Percentiles rank a stretch among this genome's conserved stretches.
Evolutionary conservation across 2,888 invertebrate species (phyloP).

Genomic region (Nineta flava): DNA sequence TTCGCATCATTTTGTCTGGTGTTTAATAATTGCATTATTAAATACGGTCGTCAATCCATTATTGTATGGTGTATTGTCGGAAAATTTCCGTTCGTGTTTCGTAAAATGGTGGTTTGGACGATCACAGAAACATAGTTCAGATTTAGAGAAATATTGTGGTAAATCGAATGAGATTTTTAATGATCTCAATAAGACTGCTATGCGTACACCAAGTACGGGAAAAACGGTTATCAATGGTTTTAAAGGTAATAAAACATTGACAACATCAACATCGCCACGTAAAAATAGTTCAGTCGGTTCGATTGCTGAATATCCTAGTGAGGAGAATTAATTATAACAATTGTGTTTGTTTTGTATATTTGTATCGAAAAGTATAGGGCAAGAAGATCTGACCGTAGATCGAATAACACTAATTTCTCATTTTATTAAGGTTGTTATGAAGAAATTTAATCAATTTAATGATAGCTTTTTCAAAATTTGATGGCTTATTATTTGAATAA

Average conservation of each 20-base stretch:
- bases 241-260: conserved; percentile 6
- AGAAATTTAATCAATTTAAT: too few relatives aligned
- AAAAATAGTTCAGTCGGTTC: conserved; percentile 16
- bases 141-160: conserved; percentile 6
- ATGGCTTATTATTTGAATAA: too few relatives aligned
- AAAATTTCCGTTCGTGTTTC: conserved; percentile 33
- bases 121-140: conserved; percentile 9
- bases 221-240: conserved; percentile 11
- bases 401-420: too few relatives aligned
- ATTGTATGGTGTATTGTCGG: conserved; percentile 36
- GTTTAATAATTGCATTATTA: conserved; percentile 31
- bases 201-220: conserved; percentile 15
- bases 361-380: background rate
- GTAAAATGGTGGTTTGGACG: conserved; percentile 25
- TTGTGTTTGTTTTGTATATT: background rate
- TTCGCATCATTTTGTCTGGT: conserved; percentile 34
- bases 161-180: conserved; percentile 6
- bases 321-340: conserved; percentile 14
- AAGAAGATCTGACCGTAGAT: too few relatives aligned
- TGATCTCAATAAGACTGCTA: conserved; percentile 7
- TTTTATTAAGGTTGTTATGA: too few relatives aligned
- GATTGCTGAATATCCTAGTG: conserved; percentile 22
- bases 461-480: too few relatives aligned
- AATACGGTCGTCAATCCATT: conserved; percentile 39
- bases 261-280: background rate